Percentiles rank a stretch among this genome's conserved stretches.
Conservation (phyloP, 1,140 invertebrate genomes). For the Solen grandis region DNA sequence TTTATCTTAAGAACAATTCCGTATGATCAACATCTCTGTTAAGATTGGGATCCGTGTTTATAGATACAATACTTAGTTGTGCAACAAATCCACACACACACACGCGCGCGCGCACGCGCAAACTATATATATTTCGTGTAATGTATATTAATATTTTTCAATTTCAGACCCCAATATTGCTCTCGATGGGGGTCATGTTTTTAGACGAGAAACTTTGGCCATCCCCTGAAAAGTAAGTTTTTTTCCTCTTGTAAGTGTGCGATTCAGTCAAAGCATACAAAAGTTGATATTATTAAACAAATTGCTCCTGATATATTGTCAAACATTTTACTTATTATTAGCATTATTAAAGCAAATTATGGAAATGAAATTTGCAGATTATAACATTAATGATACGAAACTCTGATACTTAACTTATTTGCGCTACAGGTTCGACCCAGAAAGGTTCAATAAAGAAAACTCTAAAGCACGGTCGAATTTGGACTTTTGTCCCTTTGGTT, state of each 20-base stretch:
- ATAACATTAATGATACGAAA: not conserved
- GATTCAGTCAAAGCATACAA: too few species aligned
- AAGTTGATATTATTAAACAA: not conserved
- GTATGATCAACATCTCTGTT: too few species aligned
- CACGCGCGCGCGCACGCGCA: not conserved
- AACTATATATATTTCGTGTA: not conserved
- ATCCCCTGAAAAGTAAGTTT: not conserved
- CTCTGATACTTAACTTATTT: not conserved
- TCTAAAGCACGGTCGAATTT: conserved; percentile 57
- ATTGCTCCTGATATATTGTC: too few species aligned
- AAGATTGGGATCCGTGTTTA: not conserved
- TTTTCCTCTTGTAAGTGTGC: not conserved
- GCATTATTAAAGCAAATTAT: not conserved
- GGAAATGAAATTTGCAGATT: too few species aligned
- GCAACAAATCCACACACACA: not conserved
- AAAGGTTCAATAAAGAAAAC: conserved; percentile 68
- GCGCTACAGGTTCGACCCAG: conserved; percentile 76
- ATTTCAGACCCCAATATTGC: not conserved
- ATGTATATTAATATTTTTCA: not conserved
- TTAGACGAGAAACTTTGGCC: not conserved
- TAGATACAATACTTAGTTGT: not conserved
- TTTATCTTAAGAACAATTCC: too few species aligned
- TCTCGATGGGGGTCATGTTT: not conserved
- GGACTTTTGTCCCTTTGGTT: conserved; percentile 75
- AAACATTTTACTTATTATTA: too few species aligned